Evolutionary conservation across 2,888 invertebrate species (phyloP).

Genomic region (Capitulum mitella): DNA sequence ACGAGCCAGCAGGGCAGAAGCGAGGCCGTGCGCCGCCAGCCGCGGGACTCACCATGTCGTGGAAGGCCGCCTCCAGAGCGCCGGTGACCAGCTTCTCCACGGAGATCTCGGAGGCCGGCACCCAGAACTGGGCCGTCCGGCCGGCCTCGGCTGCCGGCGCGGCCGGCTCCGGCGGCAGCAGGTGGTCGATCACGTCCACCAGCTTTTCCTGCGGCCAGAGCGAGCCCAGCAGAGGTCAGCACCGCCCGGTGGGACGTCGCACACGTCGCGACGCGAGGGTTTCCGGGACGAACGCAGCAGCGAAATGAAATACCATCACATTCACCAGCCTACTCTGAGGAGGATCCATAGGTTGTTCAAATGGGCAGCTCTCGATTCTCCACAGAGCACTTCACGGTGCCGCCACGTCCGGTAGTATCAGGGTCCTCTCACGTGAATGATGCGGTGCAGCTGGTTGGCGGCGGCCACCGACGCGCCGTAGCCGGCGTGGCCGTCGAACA

Average conservation of each 20-base stretch:
- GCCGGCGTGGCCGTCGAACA: constrained; percentile 82
- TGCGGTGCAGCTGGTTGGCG: constrained; percentile 65
- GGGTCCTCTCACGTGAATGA: constrained; percentile 59
- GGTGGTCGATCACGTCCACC: constrained; percentile 33
- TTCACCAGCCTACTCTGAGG: too few species aligned
- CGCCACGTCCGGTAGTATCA: too few species aligned
- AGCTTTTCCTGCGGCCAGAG: constrained; percentile 31
- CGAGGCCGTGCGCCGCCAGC: too few species aligned
- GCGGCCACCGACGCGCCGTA: constrained; percentile 70
- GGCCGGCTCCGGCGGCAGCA: constrained; percentile 31
- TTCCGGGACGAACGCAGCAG: too few species aligned
- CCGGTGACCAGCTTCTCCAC: constrained; percentile 63
- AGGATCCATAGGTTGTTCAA: constrained; percentile 2
- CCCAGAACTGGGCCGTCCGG: constrained; percentile 40
- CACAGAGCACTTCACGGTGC: neutral
- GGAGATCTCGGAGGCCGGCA: constrained; percentile 44
- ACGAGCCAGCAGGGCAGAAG: too few species aligned
- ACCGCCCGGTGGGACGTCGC: too few species aligned
- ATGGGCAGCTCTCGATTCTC: neutral
- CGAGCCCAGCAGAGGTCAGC: too few species aligned
- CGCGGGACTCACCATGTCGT: constrained; percentile 62
- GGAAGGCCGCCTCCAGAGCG: constrained; percentile 69
- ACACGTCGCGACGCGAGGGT: too few species aligned
- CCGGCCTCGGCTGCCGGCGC: neutral
- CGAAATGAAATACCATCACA: too few species aligned